These are phyloP conservation scores for Actenoides lindsayi DNA, from an alignment of 2,113 vertebrate genomes.

Conservation along the genomic window DNA sequence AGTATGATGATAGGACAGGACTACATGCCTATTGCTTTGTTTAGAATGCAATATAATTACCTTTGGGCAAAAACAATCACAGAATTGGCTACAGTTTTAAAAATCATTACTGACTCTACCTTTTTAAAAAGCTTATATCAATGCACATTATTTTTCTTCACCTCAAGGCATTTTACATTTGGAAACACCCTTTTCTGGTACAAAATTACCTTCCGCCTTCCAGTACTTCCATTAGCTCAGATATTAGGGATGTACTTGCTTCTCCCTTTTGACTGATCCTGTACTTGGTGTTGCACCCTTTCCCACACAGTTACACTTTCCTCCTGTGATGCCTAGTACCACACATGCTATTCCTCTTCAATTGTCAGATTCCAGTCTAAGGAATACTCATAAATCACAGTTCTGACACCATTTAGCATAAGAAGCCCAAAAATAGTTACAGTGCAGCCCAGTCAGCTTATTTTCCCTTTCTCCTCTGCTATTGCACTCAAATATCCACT, in stretches of 20 bases:
- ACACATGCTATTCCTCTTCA: neutral
- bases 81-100: neutral
- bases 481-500: neutral
- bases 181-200: neutral
- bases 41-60: neutral
- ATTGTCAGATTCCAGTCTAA: neutral
- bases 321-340: neutral
- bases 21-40: neutral
- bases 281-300: neutral
- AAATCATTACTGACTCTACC: neutral
- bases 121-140: neutral
- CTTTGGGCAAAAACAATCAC: neutral
- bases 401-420: neutral
- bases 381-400: neutral
- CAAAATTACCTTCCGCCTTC: neutral
- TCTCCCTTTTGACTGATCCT: neutral
- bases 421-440: neutral
- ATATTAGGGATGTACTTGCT: neutral
- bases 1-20: neutral
- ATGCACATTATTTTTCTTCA: neutral
- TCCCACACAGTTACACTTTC: neutral
- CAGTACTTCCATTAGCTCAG: neutral
- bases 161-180: neutral
- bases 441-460: neutral
- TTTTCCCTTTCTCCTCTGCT: neutral